Percentiles rank a stretch among this genome's conserved stretches.
Conservation (phyloP, 2,113 vertebrate species). For the Chiloscyllium plagiosum region DNA sequence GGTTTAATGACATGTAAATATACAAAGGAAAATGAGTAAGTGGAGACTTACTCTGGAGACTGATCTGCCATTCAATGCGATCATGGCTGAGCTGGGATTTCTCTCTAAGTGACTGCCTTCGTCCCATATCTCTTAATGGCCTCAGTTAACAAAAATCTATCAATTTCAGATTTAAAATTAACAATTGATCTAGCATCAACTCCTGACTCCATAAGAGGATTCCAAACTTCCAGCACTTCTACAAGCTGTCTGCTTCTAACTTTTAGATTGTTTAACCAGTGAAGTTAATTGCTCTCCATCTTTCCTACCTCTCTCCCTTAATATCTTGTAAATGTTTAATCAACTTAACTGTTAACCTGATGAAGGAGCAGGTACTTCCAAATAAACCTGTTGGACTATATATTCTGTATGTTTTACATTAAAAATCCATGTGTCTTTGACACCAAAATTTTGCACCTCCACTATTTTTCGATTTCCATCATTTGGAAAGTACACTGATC, state of each 20-base stretch:
- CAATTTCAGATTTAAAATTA: neutral
- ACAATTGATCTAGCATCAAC: neutral
- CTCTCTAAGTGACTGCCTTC: neutral
- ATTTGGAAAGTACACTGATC: too few relatives aligned
- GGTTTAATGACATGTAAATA: neutral
- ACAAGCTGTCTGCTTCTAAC: neutral
- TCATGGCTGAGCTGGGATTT: neutral
- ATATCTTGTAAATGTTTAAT: neutral
- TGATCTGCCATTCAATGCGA: neutral
- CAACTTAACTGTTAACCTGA: neutral
- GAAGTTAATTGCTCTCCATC: neutral
- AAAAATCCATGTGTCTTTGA: too few relatives aligned
- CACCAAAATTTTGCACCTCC: too few relatives aligned
- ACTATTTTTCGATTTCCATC: too few relatives aligned
- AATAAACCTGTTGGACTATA: too few relatives aligned
- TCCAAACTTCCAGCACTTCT: neutral
- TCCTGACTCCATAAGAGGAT: neutral
- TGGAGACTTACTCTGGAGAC: neutral
- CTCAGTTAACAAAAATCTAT: neutral
- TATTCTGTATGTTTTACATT: too few relatives aligned
- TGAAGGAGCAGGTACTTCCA: too few relatives aligned
- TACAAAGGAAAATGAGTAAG: neutral
- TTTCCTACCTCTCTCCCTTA: neutral
- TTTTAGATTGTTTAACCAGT: neutral
- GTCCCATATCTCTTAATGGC: neutral